Conservation (phyloP, 92 coral and sea anemone species). For the Diadumene lineata region DNA sequence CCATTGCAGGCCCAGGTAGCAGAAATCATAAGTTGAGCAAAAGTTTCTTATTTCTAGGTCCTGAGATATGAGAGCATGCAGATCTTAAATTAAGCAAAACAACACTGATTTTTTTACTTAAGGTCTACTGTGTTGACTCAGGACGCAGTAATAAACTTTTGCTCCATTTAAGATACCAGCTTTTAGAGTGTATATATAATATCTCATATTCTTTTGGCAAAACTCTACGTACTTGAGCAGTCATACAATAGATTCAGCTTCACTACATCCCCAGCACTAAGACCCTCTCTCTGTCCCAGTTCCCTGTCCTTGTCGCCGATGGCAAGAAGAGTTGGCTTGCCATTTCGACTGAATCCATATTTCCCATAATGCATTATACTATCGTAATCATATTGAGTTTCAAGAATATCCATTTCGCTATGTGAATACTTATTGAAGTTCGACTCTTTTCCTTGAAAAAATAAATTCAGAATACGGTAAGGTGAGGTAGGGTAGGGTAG, state of each 20-base stretch:
- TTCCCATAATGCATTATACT: conserved; percentile 83
- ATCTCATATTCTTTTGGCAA: not conserved
- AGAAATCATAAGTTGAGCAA: no score
- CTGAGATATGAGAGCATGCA: no score
- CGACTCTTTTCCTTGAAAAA: conserved; percentile 48
- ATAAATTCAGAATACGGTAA: not conserved
- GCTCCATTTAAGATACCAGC: no score
- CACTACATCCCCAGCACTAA: conserved; percentile 55
- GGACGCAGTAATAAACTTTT: no score
- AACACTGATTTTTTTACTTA: no score
- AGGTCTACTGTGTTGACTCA: no score
- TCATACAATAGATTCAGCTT: conserved; percentile 66
- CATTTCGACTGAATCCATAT: conserved; percentile 39
- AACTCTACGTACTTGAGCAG: conserved; percentile 51
- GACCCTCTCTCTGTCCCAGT: conserved; percentile 65
- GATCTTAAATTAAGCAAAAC: no score
- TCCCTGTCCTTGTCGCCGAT: conserved; percentile 35
- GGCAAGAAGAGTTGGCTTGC: conserved; percentile 56
- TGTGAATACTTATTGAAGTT: conserved; percentile 60
- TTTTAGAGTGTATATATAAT: no score
- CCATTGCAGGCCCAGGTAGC: no score
- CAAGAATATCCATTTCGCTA: conserved; percentile 40
- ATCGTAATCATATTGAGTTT: conserved; percentile 46
- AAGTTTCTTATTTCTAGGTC: no score
- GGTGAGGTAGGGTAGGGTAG: not conserved